Percentiles rank a stretch among this genome's conserved stretches.
These are phyloP conservation scores for Pocillopora verrucosa DNA, from an alignment of 64 coral and sea anemone species.

Conservation along the genomic window DNA sequence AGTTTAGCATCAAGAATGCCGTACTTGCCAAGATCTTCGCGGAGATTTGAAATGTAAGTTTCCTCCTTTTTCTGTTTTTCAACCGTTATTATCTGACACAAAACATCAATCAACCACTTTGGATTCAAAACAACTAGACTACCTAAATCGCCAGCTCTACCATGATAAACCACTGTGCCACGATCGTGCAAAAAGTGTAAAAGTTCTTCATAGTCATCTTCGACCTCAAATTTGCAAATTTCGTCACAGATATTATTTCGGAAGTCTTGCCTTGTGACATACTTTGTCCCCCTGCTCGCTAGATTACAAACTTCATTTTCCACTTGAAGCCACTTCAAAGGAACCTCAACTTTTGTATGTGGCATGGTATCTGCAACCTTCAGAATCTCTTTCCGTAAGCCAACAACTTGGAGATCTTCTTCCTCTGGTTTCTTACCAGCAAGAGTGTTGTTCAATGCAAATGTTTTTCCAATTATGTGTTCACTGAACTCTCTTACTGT, in stretches of 20 bases:
- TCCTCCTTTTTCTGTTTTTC: not conserved
- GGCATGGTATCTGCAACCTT: not conserved
- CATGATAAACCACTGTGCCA: not conserved
- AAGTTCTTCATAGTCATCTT: not conserved
- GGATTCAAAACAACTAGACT: not conserved
- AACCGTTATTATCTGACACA: not conserved
- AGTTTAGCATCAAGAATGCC: not conserved
- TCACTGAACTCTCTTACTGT: not conserved
- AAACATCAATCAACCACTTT: not conserved
- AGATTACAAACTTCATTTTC: not conserved
- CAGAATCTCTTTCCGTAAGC: not conserved
- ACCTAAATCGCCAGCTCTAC: not conserved
- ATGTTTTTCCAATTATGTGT: not conserved
- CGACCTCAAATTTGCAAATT: not conserved
- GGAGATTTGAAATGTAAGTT: not conserved
- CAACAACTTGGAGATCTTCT: not conserved
- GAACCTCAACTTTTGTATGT: not conserved
- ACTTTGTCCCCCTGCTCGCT: not conserved
- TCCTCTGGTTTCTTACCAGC: not conserved
- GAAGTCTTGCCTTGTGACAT: not conserved
- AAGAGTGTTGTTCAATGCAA: not conserved
- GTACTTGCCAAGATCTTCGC: not conserved
- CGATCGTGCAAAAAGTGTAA: not conserved
- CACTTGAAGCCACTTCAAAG: not conserved
- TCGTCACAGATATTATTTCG: not conserved